Base-by-base conservation (phyloP, 2,888 invertebrate species). In the Parnassius apollo region DNA sequence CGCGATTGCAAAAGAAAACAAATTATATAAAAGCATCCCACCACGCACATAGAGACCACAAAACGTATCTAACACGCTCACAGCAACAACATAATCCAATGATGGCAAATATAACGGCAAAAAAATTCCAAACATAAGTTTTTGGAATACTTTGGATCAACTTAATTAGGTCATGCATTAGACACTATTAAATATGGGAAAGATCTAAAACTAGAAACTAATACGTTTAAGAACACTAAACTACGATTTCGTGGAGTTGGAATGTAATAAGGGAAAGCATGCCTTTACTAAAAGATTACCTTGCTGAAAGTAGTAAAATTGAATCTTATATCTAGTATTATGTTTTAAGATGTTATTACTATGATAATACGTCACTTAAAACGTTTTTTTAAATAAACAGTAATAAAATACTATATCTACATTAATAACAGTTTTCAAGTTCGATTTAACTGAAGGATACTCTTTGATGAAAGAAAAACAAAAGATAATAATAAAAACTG, bases 1-100 rank as follows among this genome's bases (percentile, higher is more conserved):
- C 80, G 89, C 83, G 86, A 85, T 82, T 80, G 88, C 88, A 86
- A 89, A 88, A 85, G 76, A 85, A 86, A 87, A 83, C 65, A 74
- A 68, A 73, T 70, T 58, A 68, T 68, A 75, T 75, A 68, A 72
- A 75, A 73, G 61, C 76, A 75, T 73, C 71, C 56, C 78, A 78
- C 81, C 77, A 68, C 65, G 59, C 68, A 79, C 80, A 84, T 80
- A 72, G 83, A 84, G 81, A 83, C 75, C 76, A 78, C 70, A 69
- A 76, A 65, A 74, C 74, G 75, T 71, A 73, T 69, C 70, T 71
- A 73, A 79, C 74, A 71, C 64, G 71, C 71, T 61, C 64, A 75
- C 42, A 82, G 83, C 86, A 71, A 88, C 83, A 87, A 80, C 76
- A 75, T 81, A 72, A 81, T 78, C 74, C 69, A 74, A 81, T 70